A percentile compares a stretch with the other conserved stretches of the same genome.
Conservation (phyloP, 1,140 invertebrate species). For the Bradynema listronoti region DNA sequence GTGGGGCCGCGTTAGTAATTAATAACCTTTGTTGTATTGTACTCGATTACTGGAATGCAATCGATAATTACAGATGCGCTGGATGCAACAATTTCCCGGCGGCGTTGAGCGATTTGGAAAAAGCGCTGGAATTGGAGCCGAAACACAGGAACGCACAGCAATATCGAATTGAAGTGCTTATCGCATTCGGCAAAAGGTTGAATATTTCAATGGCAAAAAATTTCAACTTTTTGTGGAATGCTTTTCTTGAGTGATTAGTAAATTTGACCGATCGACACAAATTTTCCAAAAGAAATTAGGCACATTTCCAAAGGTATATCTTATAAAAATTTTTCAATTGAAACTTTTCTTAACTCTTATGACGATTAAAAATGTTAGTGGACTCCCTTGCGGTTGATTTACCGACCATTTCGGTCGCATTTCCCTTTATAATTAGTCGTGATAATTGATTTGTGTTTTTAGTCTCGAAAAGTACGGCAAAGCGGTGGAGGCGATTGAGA, state of each 20-base stretch:
- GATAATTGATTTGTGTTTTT: background rate
- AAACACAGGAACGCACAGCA: conserved; percentile 22
- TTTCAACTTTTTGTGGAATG: too few species aligned
- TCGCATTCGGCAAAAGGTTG: conserved; percentile 22
- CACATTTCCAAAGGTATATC: too few species aligned
- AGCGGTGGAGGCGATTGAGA: background rate
- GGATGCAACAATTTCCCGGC: conserved; percentile 23
- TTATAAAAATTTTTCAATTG: too few species aligned
- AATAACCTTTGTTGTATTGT: background rate
- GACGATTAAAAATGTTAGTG: background rate
- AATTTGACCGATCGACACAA: background rate
- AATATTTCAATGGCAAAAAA: too few species aligned
- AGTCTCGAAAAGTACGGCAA: conserved; percentile 21
- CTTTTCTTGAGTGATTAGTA: background rate
- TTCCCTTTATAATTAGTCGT: background rate
- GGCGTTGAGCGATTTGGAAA: conserved; percentile 27
- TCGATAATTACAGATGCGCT: conserved; percentile 8
- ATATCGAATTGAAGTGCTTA: conserved; percentile 25
- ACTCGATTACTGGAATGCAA: background rate
- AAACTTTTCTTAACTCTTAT: conserved; percentile 9
- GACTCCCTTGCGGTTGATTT: background rate
- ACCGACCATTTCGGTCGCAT: background rate
- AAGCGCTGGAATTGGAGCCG: conserved; percentile 24
- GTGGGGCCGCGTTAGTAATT: conserved; percentile 19
- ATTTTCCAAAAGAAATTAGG: too few species aligned